These are phyloP conservation scores for Agrilus planipennis DNA, from an alignment of 1,140 invertebrate genomes.

Conservation along the genomic window DNA sequence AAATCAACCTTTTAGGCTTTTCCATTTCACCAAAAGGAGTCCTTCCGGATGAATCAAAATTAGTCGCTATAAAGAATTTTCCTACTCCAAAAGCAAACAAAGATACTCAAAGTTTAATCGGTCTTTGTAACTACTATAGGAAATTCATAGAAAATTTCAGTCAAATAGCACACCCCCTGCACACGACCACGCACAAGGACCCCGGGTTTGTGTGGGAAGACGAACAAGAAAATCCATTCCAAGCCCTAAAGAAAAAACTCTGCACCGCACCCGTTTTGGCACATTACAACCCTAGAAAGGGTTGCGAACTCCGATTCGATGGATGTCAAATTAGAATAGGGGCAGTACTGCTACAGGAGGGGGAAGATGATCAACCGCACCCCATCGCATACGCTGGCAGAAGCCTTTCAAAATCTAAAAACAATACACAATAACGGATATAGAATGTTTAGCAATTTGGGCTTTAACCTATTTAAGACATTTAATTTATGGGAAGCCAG, in stretches of 20 bases:
- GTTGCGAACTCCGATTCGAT: constrained; percentile 14
- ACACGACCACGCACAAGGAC: constrained; percentile 13
- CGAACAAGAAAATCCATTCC: not conserved
- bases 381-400: constrained; percentile 24
- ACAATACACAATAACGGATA: constrained; percentile 31
- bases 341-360: constrained; percentile 13
- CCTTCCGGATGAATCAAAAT: not conserved
- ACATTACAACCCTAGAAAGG: constrained; percentile 13
- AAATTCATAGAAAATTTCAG: constrained; percentile 29
- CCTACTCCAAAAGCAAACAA: not conserved
- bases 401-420: constrained; percentile 27
- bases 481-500: constrained; percentile 9
- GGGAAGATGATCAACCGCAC: constrained; percentile 6
- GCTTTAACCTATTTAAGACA: constrained; percentile 22
- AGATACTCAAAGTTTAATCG: constrained; percentile 8
- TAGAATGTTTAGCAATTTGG: constrained; percentile 34
- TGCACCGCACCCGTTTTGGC: constrained; percentile 11
- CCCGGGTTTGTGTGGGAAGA: constrained; percentile 6
- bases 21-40: not conserved
- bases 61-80: constrained; percentile 2
- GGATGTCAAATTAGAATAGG: constrained; percentile 11
- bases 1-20: constrained; percentile 5
- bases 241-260: constrained; percentile 11
- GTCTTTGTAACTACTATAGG: constrained; percentile 25
- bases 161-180: constrained; percentile 23